Evolutionary conservation across 2,888 invertebrate species (phyloP).

Genomic region (Allygus modestus): DNA sequence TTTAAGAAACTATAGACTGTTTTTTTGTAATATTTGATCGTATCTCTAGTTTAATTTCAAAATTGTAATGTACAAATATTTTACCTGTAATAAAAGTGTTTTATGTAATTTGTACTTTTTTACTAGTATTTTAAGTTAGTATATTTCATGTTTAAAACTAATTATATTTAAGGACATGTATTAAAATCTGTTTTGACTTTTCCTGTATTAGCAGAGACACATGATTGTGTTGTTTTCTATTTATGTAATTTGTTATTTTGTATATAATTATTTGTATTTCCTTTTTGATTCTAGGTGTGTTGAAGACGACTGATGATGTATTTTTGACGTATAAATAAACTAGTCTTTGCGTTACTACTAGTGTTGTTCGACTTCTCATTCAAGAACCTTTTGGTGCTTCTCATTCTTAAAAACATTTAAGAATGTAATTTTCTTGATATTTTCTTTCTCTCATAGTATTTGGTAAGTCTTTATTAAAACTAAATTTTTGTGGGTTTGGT

Average conservation of each 20-base stretch:
- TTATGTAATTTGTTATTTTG: conserved; percentile 18
- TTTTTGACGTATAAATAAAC: background rate
- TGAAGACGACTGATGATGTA: background rate
- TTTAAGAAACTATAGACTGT: background rate
- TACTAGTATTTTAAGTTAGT: background rate
- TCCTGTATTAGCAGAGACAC: background rate
- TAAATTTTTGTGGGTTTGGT: no score
- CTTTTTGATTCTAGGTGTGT: background rate
- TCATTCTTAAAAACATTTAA: no score
- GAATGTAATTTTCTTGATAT: no score
- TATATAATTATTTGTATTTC: background rate
- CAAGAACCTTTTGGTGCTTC: no score
- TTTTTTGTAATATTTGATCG: background rate
- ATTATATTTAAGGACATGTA: background rate
- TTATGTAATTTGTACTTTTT: background rate
- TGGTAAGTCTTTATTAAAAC: no score
- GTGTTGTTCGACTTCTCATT: background rate
- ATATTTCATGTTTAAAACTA: no score
- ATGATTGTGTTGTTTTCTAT: background rate
- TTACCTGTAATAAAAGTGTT: conserved; percentile 16
- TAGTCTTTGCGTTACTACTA: background rate
- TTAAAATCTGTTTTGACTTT: conserved; percentile 1
- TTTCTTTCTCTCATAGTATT: no score
- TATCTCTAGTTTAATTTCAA: conserved; percentile 6
- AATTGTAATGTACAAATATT: background rate